Percentiles rank a stretch among this genome's conserved stretches.
Conservation (phyloP, 2,888 invertebrate genomes). For the Acrocyrtus sp. region DNA sequence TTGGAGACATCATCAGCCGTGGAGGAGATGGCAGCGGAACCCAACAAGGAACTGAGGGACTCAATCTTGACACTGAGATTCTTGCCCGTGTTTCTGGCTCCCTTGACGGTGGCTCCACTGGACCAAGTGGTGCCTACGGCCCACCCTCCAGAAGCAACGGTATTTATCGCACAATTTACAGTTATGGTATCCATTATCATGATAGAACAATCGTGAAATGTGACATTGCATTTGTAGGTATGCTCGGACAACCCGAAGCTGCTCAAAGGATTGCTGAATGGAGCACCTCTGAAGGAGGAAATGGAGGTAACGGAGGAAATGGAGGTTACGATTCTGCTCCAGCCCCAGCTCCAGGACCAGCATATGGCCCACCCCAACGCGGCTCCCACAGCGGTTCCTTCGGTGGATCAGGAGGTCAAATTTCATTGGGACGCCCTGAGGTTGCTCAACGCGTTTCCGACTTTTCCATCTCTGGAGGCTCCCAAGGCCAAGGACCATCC, state of each 20-base stretch:
- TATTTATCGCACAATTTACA: too few relatives aligned
- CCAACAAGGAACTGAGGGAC: constrained; percentile 47
- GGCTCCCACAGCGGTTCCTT: background rate
- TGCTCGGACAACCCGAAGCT: constrained; percentile 51
- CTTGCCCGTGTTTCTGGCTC: constrained; percentile 58
- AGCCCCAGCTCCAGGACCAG: constrained; percentile 24
- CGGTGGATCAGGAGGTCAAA: constrained; percentile 23
- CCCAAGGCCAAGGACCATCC: constrained; percentile 1
- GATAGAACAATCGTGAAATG: too few relatives aligned
- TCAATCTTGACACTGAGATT: constrained; percentile 56
- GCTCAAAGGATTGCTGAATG: constrained; percentile 54
- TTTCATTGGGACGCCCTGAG: constrained; percentile 52
- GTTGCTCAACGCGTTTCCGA: constrained; percentile 49
- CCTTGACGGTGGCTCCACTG: constrained; percentile 36
- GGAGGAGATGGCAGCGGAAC: constrained; percentile 49
- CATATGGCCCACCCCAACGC: constrained; percentile 40
- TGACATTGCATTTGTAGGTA: background rate
- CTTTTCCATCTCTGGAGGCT: constrained; percentile 27
- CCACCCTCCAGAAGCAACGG: constrained; percentile 31
- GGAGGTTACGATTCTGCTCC: constrained; percentile 17
- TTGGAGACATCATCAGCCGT: constrained; percentile 58
- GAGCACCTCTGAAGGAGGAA: constrained; percentile 18
- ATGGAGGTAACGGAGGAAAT: constrained; percentile 1
- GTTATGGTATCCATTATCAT: too few relatives aligned
- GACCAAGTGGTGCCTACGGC: constrained; percentile 27